Conservation (phyloP, 2,888 invertebrate species). For the Tryphoninae sp. region DNA sequence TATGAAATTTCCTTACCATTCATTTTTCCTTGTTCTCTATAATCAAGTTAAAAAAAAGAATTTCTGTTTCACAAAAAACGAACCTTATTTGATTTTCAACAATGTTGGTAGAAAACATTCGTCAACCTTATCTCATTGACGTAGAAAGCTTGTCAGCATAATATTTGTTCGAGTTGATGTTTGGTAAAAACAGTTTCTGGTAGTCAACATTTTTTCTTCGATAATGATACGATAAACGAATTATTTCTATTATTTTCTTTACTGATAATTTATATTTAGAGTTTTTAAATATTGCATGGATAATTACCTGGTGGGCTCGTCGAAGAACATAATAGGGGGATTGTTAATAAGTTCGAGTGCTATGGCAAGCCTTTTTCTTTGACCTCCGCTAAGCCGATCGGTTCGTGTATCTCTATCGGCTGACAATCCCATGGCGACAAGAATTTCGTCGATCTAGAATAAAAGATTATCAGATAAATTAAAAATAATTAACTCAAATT, state of each 20-base stretch:
- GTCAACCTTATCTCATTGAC: too few relatives aligned
- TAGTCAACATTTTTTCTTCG: not conserved
- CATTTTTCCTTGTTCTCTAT: too few relatives aligned
- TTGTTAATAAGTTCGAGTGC: slow-evolving; percentile 95
- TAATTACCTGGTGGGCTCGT: slow-evolving; percentile 94
- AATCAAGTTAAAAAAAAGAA: not conserved
- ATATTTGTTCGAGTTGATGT: too few relatives aligned
- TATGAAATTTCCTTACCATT: too few relatives aligned
- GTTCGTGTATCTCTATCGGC: slow-evolving; percentile 87
- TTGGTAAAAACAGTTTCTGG: too few relatives aligned
- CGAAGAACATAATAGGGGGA: slow-evolving; percentile 95
- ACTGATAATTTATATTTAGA: not conserved
- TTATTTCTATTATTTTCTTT: too few relatives aligned
- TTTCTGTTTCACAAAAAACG: too few relatives aligned
- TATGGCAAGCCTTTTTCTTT: slow-evolving; percentile 94
- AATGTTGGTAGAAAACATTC: too few relatives aligned
- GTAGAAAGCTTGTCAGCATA: too few relatives aligned
- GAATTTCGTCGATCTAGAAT: slow-evolving; percentile 89
- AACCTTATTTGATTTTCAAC: too few relatives aligned
- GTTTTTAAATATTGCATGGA: not conserved
- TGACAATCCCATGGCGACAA: slow-evolving; percentile 89
- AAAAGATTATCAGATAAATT: not conserved
- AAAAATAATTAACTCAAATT: too few relatives aligned
- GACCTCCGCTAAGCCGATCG: slow-evolving; percentile 91
- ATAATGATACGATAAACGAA: not conserved